Conservation (phyloP, 1,140 invertebrate species). For the Psix sp. region DNA sequence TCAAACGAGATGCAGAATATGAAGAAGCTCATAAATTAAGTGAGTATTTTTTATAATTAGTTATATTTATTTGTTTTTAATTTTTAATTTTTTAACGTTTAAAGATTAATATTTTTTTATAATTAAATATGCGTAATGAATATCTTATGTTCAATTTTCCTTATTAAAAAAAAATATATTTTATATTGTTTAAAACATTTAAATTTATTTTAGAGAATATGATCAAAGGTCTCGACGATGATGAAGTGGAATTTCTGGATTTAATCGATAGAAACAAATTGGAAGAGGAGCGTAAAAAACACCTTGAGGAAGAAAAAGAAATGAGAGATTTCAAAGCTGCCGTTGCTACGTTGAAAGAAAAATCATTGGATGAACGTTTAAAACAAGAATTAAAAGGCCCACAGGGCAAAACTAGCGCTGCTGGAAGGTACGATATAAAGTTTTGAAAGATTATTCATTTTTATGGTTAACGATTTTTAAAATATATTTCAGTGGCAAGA, state of each 20-base stretch:
- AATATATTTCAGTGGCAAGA: constrained; percentile 63
- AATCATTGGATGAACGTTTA: constrained; percentile 82
- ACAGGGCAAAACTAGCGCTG: constrained; percentile 63
- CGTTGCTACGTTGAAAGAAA: constrained; percentile 87
- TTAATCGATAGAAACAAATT: constrained; percentile 90
- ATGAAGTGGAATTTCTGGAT: constrained; percentile 95
- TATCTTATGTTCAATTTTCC: too few species aligned
- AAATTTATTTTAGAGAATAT: constrained; percentile 92
- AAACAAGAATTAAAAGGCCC: constrained; percentile 78
- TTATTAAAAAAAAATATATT: constrained; percentile 9
- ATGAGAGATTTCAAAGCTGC: constrained; percentile 88
- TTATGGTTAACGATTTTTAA: constrained; percentile 26
- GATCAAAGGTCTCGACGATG: constrained; percentile 95
- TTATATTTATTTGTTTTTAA: too few species aligned
- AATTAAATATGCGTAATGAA: background rate
- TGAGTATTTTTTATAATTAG: too few species aligned
- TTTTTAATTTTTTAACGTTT: too few species aligned
- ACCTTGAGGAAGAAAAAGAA: constrained; percentile 87
- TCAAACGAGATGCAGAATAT: constrained; percentile 93
- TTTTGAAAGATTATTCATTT: constrained; percentile 7
- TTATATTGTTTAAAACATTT: constrained; percentile 22
- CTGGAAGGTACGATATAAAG: constrained; percentile 62
- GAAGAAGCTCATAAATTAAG: constrained; percentile 96
- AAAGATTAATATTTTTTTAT: too few species aligned
- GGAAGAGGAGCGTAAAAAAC: constrained; percentile 87